Evolutionary conservation across 2,888 invertebrate species (phyloP).

Genomic region (Tenthredo notha): DNA sequence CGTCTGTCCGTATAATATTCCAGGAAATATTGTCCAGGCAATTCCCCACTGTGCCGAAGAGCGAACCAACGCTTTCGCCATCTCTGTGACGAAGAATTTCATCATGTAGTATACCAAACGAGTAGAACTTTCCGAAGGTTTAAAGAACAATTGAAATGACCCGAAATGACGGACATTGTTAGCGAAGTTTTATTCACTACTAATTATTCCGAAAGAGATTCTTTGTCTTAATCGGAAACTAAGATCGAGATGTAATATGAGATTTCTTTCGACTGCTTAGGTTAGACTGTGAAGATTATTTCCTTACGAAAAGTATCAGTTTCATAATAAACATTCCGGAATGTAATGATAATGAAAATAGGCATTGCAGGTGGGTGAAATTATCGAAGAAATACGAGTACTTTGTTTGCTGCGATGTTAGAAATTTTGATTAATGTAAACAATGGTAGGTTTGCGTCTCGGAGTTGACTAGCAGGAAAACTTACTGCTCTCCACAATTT

Average conservation of each 20-base stretch:
- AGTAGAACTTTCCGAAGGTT: background rate
- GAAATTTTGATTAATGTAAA: constrained; percentile 36
- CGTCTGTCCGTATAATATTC: constrained; percentile 95
- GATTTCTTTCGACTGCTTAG: background rate
- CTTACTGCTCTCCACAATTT: constrained; percentile 97
- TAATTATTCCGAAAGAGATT: background rate
- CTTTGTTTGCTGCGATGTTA: background rate
- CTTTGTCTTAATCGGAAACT: background rate
- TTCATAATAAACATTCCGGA: background rate
- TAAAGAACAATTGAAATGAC: background rate
- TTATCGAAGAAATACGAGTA: background rate
- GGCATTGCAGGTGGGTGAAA: background rate
- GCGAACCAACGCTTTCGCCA: constrained; percentile 98
- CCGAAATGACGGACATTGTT: background rate
- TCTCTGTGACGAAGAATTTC: constrained; percentile 82
- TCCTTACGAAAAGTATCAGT: background rate
- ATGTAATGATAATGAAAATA: background rate
- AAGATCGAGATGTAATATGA: background rate
- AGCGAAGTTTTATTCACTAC: background rate
- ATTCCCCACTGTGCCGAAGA: constrained; percentile 92
- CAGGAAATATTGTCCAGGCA: constrained; percentile 95
- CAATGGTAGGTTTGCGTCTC: constrained; percentile 12
- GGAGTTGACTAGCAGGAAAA: constrained; percentile 65
- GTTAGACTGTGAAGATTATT: constrained; percentile 4
- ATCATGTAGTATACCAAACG: background rate